Evolutionary conservation across 2,797 vertebrate genomes (phyloP).

Genomic region (Sebastes goodei): DNA sequence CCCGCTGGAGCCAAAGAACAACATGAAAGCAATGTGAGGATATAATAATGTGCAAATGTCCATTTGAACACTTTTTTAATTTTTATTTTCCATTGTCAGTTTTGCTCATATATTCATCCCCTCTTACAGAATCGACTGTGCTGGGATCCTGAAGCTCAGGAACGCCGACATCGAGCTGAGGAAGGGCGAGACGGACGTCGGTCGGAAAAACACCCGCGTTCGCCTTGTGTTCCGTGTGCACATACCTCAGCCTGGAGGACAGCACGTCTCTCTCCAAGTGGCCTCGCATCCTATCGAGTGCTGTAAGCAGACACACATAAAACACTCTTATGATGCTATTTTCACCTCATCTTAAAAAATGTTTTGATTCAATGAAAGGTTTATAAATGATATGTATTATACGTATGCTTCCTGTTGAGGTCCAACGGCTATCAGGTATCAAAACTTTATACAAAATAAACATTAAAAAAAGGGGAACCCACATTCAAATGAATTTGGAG

Average conservation of each 20-base stretch:
- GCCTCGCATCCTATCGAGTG: constrained; percentile 97
- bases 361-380: background rate
- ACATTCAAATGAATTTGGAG: constrained; percentile 61
- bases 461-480: constrained; percentile 19
- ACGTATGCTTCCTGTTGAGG: constrained; percentile 6
- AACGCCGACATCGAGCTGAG: constrained; percentile 97
- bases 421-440: constrained; percentile 30
- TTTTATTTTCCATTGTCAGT: background rate
- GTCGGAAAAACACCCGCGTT: constrained; percentile 96
- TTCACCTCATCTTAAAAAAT: background rate
- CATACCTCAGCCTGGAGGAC: constrained; percentile 90
- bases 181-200: constrained; percentile 98
- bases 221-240: constrained; percentile 95
- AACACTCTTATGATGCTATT: background rate
- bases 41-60: background rate
- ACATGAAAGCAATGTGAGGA: constrained; percentile 97
- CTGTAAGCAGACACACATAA: constrained; percentile 85
- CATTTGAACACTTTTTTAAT: background rate
- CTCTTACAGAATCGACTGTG: constrained; percentile 91
- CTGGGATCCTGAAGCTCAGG: constrained; percentile 95
- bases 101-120: background rate
- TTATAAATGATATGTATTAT: constrained; percentile 11
- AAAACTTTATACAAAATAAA: constrained; percentile 60
- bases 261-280: constrained; percentile 90
- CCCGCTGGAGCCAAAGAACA: constrained; percentile 96